phyloP scores from a whole-genome alignment of 2,797 vertebrate genomes.

The Vireo griseus region DNA sequence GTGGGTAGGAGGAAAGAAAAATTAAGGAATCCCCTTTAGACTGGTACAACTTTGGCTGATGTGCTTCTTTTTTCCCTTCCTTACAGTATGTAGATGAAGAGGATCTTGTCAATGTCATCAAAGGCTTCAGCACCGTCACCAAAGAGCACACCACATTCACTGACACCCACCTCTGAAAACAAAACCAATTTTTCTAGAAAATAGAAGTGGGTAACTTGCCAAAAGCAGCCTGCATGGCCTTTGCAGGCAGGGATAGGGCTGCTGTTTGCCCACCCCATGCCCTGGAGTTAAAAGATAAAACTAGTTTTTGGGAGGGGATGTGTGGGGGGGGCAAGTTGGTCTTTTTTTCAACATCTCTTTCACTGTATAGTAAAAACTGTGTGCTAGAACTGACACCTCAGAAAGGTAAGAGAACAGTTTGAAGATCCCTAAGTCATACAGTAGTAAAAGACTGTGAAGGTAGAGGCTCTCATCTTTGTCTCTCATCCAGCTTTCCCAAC shows the following conservation, averaged over 20 bases:
- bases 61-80: not conserved
- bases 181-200: not conserved
- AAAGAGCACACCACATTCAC: constrained; percentile 91
- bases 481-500: not conserved
- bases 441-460: not conserved
- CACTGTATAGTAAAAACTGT: not conserved
- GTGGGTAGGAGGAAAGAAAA: not conserved
- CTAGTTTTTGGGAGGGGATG: not conserved
- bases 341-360: not conserved
- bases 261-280: not conserved
- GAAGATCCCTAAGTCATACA: not conserved
- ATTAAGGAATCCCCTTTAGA: not conserved
- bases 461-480: not conserved
- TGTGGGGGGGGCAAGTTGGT: not conserved
- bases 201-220: constrained; percentile 44
- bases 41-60: not conserved
- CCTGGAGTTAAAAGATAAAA: not conserved
- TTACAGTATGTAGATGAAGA: constrained; percentile 87
- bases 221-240: constrained; percentile 24
- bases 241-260: not conserved
- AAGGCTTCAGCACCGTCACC: constrained; percentile 86
- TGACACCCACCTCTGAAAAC: constrained; percentile 82
- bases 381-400: not conserved
- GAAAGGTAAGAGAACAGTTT: not conserved
- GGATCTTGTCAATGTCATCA: constrained; percentile 85